Conservation (phyloP, 2,888 invertebrate genomes). For the Stenodera caucasica region DNA sequence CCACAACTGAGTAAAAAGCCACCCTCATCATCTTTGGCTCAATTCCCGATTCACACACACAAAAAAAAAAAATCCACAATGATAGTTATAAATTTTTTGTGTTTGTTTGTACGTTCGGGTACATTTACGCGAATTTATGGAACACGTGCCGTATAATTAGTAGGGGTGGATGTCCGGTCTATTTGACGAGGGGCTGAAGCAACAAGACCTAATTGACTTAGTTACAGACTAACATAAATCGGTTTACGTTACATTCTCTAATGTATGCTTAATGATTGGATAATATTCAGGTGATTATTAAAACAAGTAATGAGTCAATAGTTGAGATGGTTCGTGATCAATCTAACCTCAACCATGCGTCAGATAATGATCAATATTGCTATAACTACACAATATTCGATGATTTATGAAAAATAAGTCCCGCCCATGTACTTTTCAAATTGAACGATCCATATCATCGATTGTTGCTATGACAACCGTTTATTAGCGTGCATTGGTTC, state of each 20-base stretch:
- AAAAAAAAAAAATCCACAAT: background rate
- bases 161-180: background rate
- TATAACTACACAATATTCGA: background rate
- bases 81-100: background rate
- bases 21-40: constrained; percentile 14
- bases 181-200: constrained; percentile 13
- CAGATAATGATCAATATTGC: background rate
- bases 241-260: constrained; percentile 24
- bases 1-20: background rate
- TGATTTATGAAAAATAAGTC: background rate
- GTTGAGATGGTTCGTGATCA: background rate
- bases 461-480: no score
- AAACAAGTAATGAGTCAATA: constrained; percentile 12
- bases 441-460: no score
- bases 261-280: constrained; percentile 18
- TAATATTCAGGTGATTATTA: constrained; percentile 24
- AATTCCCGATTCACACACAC: constrained; percentile 15
- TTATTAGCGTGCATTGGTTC: no score
- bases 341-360: background rate
- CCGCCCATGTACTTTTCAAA: no score
- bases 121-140: no score
- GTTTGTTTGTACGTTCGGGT: background rate
- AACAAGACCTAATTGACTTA: constrained; percentile 25
- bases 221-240: constrained; percentile 22
- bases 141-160: background rate